Evolutionary conservation across 2,888 invertebrate genomes (phyloP).

Genomic region (Heliconius charithonia): DNA sequence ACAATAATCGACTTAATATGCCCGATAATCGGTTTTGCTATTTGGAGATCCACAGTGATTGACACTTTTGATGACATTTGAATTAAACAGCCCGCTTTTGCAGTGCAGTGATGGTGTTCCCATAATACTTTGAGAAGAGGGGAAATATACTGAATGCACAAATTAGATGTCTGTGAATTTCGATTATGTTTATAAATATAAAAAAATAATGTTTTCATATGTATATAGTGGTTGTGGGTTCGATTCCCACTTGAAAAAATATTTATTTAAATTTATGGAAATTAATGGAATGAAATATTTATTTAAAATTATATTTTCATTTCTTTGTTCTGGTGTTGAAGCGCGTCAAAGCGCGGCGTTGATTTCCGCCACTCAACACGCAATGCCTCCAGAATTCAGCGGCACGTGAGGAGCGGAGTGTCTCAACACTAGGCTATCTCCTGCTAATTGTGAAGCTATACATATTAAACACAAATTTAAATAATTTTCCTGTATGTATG

Average conservation of each 20-base stretch:
- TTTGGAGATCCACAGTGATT: conserved; percentile 80
- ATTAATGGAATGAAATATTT: no score
- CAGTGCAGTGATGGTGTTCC: conserved; percentile 59
- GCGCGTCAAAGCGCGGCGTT: no score
- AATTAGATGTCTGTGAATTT: conserved; percentile 1
- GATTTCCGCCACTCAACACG: no score
- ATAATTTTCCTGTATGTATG: conserved; percentile 12
- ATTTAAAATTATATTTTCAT: no score
- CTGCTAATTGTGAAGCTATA: not conserved
- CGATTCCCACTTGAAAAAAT: no score
- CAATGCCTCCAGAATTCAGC: no score
- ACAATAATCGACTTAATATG: conserved; percentile 83
- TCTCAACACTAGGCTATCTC: no score
- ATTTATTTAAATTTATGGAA: no score
- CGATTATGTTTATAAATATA: not conserved
- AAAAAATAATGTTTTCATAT: not conserved
- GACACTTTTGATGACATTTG: conserved; percentile 79
- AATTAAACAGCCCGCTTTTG: conserved; percentile 66
- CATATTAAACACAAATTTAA: conserved; percentile 5
- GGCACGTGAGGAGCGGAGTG: no score
- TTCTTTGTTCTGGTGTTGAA: no score
- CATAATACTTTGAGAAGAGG: conserved; percentile 51
- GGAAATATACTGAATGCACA: conserved; percentile 43
- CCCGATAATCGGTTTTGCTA: conserved; percentile 83
- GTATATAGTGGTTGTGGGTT: not conserved